Evolutionary conservation across 2,888 invertebrate species (phyloP), one percentile per base, ranked within the genome.

Genomic region (Tetramorium bicarinatum): DNA sequence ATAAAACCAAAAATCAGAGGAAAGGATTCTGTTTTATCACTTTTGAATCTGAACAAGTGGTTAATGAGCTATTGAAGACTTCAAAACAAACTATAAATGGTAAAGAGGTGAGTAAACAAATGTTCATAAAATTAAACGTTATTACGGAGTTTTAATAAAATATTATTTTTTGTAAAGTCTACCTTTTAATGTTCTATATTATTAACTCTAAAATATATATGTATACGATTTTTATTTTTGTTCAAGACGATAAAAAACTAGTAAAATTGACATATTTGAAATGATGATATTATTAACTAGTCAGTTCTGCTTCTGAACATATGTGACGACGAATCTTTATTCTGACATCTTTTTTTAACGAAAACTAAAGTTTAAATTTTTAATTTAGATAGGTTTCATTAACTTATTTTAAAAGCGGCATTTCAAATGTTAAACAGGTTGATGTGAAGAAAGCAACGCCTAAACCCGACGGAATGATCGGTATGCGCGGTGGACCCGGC

Each of bases 1-100:
- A 99, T 95, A 99, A 99, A 95, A 97, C 98, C 95, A 99, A 99
- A 96, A 99, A 98, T 95, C 98, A 99, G 95, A 97, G 99, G 92
- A 98, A 99, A 96, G 98, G 98, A 86, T 99, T 99, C 96, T 99
- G 99, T 95, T 99, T 99, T 95, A 98, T 99, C 95, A 99, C 99
- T 90, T 99, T 99, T 94, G 99, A 99, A 94, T 98, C 98, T 47
- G 99, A 99, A 95, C 98, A 98, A 95, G 98, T 98, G 79, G 99
- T 99, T 47, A 98, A 98, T 93, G 98, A 98, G 95, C 96, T 99
- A 76, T 96, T 98, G 86, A 99, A 98, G 95, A 98, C 98, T 76
- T 98, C 98, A 18, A 99, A 99, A 95, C 99, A 99, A 95, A 98
- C 97, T 76, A 98, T 99, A 91, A 98, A 97, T 90, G 98, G 98